A percentile compares a stretch with the other conserved stretches of the same genome.
phyloP scores from a whole-genome alignment of 2,797 vertebrate species.

The Triplophysa bombifrons region DNA sequence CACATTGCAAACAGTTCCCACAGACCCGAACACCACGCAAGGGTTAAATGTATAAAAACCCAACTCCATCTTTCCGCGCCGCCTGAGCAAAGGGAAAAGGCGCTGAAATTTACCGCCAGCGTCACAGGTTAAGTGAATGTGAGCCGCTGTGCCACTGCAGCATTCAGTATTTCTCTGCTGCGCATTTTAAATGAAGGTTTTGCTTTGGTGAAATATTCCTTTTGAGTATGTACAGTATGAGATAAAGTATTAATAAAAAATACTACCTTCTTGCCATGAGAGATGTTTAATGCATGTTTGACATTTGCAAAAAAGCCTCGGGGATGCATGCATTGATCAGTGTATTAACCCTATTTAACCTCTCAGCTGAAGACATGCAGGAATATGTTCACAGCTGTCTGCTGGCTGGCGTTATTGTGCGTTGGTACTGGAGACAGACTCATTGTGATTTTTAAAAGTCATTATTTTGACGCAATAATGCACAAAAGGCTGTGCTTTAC shows the following conservation, averaged over 20 bases:
- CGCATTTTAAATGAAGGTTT: neutral
- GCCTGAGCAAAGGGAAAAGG: neutral
- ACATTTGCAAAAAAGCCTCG: conserved; percentile 35
- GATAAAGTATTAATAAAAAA: neutral
- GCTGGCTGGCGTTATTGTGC: neutral
- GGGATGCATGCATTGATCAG: conserved; percentile 37
- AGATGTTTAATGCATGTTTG: conserved; percentile 20
- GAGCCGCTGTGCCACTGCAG: conserved; percentile 1
- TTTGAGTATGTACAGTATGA: neutral
- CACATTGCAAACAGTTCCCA: too few species aligned
- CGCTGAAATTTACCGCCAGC: neutral
- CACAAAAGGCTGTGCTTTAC: neutral
- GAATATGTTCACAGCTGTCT: conserved; percentile 34
- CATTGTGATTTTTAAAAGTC: neutral
- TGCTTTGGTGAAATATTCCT: conserved; percentile 9
- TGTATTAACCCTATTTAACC: conserved; percentile 48
- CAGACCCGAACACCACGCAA: too few species aligned
- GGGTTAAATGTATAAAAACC: neutral
- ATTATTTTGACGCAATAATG: neutral
- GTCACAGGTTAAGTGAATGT: neutral
- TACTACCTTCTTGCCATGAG: neutral
- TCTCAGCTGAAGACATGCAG: conserved; percentile 17
- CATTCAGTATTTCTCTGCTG: conserved; percentile 2
- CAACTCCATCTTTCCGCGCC: conserved; percentile 6
- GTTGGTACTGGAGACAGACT: conserved; percentile 26